phyloP scores from a whole-genome alignment of 37 sponge, comb jelly and placozoan species.

The Halichondria panicea region DNA sequence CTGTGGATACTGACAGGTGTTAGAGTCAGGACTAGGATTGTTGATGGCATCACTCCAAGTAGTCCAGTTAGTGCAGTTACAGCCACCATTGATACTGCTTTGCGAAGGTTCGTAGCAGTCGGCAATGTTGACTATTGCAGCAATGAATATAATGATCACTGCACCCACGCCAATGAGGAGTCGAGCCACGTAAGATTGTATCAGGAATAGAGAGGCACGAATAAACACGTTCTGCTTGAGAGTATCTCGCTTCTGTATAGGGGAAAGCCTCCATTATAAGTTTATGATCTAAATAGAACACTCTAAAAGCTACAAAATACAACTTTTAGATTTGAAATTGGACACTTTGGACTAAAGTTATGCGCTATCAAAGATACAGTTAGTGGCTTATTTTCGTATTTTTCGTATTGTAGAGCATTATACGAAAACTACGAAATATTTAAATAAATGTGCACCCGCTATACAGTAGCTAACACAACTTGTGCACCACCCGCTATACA shows the following conservation, averaged over 20 bases:
- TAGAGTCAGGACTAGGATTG: constrained; percentile 8
- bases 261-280: neutral
- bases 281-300: too few species aligned
- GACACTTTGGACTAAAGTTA: too few species aligned
- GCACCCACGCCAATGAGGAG: constrained; percentile 47
- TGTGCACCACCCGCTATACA: too few species aligned
- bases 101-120: constrained; percentile 12
- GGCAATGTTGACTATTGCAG: constrained; percentile 68
- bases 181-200: constrained; percentile 44
- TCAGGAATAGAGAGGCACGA: constrained; percentile 53
- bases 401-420: too few species aligned
- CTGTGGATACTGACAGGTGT: constrained; percentile 43
- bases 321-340: too few species aligned
- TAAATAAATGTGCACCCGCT: too few species aligned
- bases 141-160: constrained; percentile 43
- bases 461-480: too few species aligned
- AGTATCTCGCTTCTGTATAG: constrained; percentile 12
- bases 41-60: neutral
- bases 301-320: too few species aligned
- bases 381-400: too few species aligned
- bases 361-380: too few species aligned
- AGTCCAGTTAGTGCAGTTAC: constrained; percentile 29
- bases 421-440: too few species aligned
- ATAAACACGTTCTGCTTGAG: constrained; percentile 16
- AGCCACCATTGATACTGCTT: neutral